Evolutionary conservation across 1,140 invertebrate species (phyloP), one percentile per base, ranked within the genome.

Genomic region (Drosophila nebulosa): DNA sequence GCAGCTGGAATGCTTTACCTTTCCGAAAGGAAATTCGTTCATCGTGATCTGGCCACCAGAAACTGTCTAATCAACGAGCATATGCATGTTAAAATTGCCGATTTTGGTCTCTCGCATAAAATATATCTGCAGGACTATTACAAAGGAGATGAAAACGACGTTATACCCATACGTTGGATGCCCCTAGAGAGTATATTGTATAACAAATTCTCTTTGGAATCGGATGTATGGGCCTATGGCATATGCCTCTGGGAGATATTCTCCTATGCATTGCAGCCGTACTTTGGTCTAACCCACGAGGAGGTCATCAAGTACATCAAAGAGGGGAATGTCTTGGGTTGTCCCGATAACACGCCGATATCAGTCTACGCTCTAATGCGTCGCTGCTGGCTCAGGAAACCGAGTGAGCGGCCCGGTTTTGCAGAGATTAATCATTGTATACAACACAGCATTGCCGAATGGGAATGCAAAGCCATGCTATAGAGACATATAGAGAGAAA

Each of bases 21-120:
- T 36, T 97, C 98, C 1, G 97, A 98, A 78, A 93, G 97, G 50
- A 98, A 98, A 92, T 99, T 99, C 92, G 97, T 99, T 0, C 98
- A 99, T 92, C 94, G 98, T 58, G 98, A 99, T 92, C 92, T 99
- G 72, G 98, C 98, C 0, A 98, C 98, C 0, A 93, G 98, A 90
- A 99, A 99, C 93, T 99, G 98, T 92, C 93, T 99, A 30, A 98
- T 99, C 67, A 96, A 97, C 90, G 96, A 98, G 78, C 94, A 96
- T 56, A 97, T 98, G 95, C 94, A 96, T 21, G 98, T 99, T 0
- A 99, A 99, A 93, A 99, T 99, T 78, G 97, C 98, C 0, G 98
- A 99, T 92, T 98, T 98, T 93, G 97, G 97, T 22, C 92, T 98
- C 6, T 98, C 97, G 1, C 97, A 97, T 90, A 97, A 98, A 92